Evolutionary conservation across 2,888 invertebrate genomes (phyloP), one percentile per base, ranked within the genome.

Genomic region (Brachylomia viminalis): DNA sequence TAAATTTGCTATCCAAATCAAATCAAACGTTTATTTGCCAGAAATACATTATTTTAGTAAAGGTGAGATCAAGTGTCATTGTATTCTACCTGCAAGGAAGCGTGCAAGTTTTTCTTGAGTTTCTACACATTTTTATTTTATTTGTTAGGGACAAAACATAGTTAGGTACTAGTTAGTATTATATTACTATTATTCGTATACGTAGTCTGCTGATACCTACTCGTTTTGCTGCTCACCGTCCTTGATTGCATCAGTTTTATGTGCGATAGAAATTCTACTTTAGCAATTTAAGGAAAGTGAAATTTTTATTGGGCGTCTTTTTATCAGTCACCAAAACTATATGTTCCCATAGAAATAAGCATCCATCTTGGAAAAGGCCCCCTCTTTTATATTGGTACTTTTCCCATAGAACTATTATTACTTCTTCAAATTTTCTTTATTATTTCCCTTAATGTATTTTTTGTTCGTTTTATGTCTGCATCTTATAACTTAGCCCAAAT

Each of bases 401-500:
- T 49, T 52, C 23, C 23, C 3, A 52, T 52, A n/a, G n/a, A n/a
- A n/a, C n/a, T n/a, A n/a, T n/a, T n/a, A n/a, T n/a, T n/a, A n/a
- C 20, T 7, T 61, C 23, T 38, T n/a, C 1, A 33, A 23, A 61
- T 0, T 8, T 23, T 33, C 15, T 7, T 38, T 61, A 15, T 11
- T 8, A 33, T 15, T 33, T 23, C 23, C 15, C 17, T 10, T 13
- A 45, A 11, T 11, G 7, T 45, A 17, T 17, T 64, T 64, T 6
- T 45, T 17, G 6, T 27, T 65, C 6, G 7, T 45, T 27, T 27
- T 47, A 8, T 27, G 4, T 20, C 33, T 47, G 13, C n/a, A 49
- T 45, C 71, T 74, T 59, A 0, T 61, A 56, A 76, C 83, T 86
- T 87, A 8, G 8, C 67, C 86, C 76, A 61, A 33, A 70, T 11